phyloP scores from a whole-genome alignment of 2,888 invertebrate species.

The Frankliniella intonsa region DNA sequence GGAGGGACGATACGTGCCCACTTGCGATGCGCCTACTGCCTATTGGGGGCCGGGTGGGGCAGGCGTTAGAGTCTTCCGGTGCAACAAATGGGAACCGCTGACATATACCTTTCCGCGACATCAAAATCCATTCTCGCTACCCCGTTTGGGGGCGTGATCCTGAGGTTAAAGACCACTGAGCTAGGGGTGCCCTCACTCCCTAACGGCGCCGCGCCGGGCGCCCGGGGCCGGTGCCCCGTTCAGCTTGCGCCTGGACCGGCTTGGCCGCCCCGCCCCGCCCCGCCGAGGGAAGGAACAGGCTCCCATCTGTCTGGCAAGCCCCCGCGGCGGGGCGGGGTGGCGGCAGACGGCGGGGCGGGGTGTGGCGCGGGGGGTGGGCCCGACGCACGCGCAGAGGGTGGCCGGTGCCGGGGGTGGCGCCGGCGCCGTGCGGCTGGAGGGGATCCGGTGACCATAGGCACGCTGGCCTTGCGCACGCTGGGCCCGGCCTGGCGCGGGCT shows the following conservation, averaged over 20 bases:
- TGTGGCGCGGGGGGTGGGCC: neutral
- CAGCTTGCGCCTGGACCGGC: neutral
- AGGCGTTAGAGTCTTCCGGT: too few species aligned
- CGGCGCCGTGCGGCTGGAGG: neutral
- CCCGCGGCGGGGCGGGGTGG: neutral
- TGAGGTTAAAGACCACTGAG: too few species aligned
- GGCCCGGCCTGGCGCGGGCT: neutral
- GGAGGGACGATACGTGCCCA: too few species aligned
- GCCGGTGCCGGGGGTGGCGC: neutral
- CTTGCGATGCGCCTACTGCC: too few species aligned
- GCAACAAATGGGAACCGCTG: too few species aligned
- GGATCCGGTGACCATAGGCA: neutral
- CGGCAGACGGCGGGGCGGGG: neutral
- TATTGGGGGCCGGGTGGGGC: too few species aligned
- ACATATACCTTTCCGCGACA: too few species aligned
- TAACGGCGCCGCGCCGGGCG: too few species aligned
- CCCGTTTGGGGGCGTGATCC: too few species aligned
- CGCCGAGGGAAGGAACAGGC: neutral
- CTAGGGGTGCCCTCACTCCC: too few species aligned
- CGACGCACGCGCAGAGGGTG: neutral
- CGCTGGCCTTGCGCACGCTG: neutral
- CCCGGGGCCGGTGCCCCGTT: neutral
- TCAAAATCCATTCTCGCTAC: too few species aligned
- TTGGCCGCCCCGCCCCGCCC: neutral
- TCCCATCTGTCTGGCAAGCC: neutral